phyloP scores from a whole-genome alignment of 2,113 vertebrate species.

The Procapra przewalskii region DNA sequence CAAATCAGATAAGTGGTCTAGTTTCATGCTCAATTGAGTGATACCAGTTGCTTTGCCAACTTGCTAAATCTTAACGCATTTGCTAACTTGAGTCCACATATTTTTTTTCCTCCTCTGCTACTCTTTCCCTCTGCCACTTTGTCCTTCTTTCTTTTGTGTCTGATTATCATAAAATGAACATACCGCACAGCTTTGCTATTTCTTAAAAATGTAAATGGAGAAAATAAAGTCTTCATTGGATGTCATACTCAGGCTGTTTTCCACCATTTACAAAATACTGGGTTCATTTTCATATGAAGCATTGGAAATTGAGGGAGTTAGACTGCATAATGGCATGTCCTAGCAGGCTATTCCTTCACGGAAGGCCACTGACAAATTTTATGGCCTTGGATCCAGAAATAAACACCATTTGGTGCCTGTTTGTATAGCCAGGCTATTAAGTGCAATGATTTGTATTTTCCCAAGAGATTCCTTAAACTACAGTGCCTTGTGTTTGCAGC shows the following conservation, averaged over 20 bases:
- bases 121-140: constrained; percentile 24
- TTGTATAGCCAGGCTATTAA: constrained; percentile 70
- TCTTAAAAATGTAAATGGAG: constrained; percentile 58
- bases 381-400: constrained; percentile 65
- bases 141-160: constrained; percentile 39
- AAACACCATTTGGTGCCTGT: constrained; percentile 61
- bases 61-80: constrained; percentile 25
- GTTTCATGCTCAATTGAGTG: constrained; percentile 26
- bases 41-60: constrained; percentile 7
- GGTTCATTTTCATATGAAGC: constrained; percentile 39
- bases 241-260: constrained; percentile 25
- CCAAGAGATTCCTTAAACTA: constrained; percentile 66
- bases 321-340: constrained; percentile 30
- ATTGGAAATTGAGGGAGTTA: constrained; percentile 45
- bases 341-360: constrained; percentile 1
- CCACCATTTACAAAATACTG: constrained; percentile 24
- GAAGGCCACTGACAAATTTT: constrained; percentile 63
- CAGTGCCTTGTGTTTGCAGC: constrained; percentile 40
- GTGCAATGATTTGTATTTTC: constrained; percentile 72
- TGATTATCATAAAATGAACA: constrained; percentile 62
- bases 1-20: constrained; percentile 34
- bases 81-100: neutral
- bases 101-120: constrained; percentile 4
- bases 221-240: constrained; percentile 35
- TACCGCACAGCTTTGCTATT: constrained; percentile 15